Evolutionary conservation across 2,888 invertebrate genomes (phyloP).

Genomic region (Volucella inflata): DNA sequence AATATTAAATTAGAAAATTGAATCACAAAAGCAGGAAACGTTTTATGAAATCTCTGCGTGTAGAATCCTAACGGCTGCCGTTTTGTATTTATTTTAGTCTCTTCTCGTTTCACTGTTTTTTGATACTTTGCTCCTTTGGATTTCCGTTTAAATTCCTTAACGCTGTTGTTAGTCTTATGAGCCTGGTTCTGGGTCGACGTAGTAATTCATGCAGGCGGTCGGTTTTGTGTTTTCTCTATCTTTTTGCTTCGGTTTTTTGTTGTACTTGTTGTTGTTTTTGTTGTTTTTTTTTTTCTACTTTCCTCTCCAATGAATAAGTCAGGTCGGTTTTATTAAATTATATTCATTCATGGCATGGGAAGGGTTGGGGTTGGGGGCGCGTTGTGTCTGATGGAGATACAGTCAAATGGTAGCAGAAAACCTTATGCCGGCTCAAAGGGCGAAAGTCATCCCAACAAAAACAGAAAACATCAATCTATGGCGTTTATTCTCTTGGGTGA

Average conservation of each 20-base stretch:
- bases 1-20: slow-evolving; percentile 70
- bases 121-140: not conserved
- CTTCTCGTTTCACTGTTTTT: not conserved
- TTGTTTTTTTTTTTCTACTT: not conserved
- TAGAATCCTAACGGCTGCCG: slow-evolving; percentile 43
- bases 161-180: slow-evolving; percentile 14
- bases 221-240: slow-evolving; percentile 22
- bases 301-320: slow-evolving; percentile 14
- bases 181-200: slow-evolving; percentile 7
- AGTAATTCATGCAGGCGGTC: slow-evolving; percentile 47
- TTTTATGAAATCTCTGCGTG: slow-evolving; percentile 66
- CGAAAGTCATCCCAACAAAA: slow-evolving; percentile 9
- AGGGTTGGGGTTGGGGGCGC: slow-evolving; percentile 39
- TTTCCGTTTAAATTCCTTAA: slow-evolving; percentile 36
- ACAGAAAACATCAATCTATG: slow-evolving; percentile 4
- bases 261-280: not conserved
- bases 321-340: slow-evolving; percentile 55
- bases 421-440: not conserved
- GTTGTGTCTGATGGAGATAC: slow-evolving; percentile 3
- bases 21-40: slow-evolving; percentile 64
- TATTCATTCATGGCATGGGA: slow-evolving; percentile 30
- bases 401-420: not conserved
- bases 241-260: slow-evolving; percentile 6
- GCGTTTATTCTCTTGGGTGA: slow-evolving; percentile 10
- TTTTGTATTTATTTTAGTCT: not conserved